These are phyloP conservation scores for Pseudomugil gertrudae DNA, from an alignment of 2,797 vertebrate genomes.

Conservation along the genomic window DNA sequence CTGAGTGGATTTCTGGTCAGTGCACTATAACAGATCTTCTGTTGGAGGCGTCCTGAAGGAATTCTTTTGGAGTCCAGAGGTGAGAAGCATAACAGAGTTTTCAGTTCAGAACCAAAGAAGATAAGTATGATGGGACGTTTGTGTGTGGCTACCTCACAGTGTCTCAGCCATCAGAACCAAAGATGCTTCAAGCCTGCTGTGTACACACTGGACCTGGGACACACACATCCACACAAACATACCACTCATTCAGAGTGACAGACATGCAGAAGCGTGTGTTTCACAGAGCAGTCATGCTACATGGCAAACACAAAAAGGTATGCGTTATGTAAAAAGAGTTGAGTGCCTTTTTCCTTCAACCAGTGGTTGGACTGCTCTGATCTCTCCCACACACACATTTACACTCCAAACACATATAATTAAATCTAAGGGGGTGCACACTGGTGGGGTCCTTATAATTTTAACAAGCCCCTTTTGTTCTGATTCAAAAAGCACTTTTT, in stretches of 20 bases:
- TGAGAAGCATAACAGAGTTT: constrained; percentile 46
- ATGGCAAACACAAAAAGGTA: constrained; percentile 71
- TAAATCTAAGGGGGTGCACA: constrained; percentile 48
- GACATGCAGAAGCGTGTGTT: constrained; percentile 27
- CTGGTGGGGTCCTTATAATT: constrained; percentile 46
- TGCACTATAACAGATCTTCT: constrained; percentile 51
- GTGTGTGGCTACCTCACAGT: constrained; percentile 89
- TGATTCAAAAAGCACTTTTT: constrained; percentile 64
- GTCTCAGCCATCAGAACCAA: constrained; percentile 94
- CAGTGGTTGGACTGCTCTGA: constrained; percentile 88
- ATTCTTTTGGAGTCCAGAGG: constrained; percentile 23
- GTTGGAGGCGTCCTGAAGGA: constrained; percentile 33
- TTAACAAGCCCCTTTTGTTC: constrained; percentile 35
- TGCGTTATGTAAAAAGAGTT: constrained; percentile 83
- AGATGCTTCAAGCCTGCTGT: constrained; percentile 90
- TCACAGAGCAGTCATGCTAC: constrained; percentile 74
- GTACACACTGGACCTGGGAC: constrained; percentile 76
- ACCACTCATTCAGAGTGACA: constrained; percentile 26
- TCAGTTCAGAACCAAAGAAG: constrained; percentile 45
- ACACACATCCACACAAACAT: constrained; percentile 31
- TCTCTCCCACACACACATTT: constrained; percentile 38
- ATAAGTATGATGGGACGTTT: constrained; percentile 82
- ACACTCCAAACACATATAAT: constrained; percentile 37
- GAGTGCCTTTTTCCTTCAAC: constrained; percentile 98
- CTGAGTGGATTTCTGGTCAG: constrained; percentile 21